phyloP scores from a whole-genome alignment of 1,140 invertebrate species.

The Ylistrum balloti region DNA sequence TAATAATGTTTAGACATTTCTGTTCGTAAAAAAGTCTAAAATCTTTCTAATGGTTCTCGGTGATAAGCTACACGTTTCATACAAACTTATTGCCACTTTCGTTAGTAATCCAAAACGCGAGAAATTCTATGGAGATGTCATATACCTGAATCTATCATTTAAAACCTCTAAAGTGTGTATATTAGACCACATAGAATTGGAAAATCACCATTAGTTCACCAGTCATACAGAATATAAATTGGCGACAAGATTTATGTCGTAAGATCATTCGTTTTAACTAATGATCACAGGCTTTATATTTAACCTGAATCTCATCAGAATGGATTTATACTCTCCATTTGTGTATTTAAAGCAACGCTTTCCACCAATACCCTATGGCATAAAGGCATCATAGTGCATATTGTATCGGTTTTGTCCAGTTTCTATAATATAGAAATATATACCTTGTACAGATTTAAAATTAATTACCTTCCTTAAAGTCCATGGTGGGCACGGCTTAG shows the following conservation, averaged over 20 bases:
- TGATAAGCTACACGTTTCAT: background rate
- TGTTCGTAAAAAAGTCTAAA: background rate
- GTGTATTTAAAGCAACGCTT: background rate
- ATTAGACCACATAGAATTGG: background rate
- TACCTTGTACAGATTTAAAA: background rate
- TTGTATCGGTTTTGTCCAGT: background rate
- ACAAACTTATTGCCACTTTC: background rate
- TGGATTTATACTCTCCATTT: background rate
- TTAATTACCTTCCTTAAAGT: slow-evolving; percentile 24
- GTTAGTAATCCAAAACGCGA: background rate
- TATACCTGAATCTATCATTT: background rate
- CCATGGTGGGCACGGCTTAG: background rate
- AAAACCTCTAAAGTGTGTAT: background rate
- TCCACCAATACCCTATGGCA: background rate
- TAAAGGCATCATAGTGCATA: background rate
- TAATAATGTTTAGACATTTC: background rate
- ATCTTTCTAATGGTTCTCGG: background rate
- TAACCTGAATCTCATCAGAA: background rate
- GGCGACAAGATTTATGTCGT: background rate
- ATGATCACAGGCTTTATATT: background rate
- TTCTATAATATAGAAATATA: background rate
- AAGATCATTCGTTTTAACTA: background rate
- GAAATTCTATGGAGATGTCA: background rate
- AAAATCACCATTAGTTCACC: background rate
- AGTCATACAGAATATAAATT: background rate